Base-by-base conservation (phyloP, 2,797 vertebrate genomes). In the Epinephelus malabaricus region DNA sequence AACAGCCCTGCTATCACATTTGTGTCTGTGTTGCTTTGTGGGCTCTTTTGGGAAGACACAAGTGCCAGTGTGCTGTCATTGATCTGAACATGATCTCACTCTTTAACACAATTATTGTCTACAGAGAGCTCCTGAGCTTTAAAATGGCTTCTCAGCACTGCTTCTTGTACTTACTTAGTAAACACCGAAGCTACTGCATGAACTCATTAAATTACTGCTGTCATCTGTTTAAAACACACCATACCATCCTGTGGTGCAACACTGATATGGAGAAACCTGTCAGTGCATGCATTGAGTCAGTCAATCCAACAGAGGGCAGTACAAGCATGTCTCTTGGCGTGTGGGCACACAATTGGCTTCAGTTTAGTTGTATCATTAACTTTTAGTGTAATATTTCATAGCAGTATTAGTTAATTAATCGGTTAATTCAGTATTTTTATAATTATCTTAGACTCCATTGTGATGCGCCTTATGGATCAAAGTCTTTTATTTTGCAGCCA, bases 251-350 rank as follows among this genome's bases (percentile, higher is more conserved):
- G 64, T 55, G 68, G 68, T 2, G n/a, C 51, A 27, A 34, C 55
- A 2, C 7, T 12, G 65, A 30, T 1, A 14, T 46, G 19, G 60
- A 15, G 23, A 0, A 53, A 25, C 46, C 61, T 0, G 25, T 25
- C 55, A 2, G 1, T 18, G 2, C 59, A 0, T 79, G 93, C 69
- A 68, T 66, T 67, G 53, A 78, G 38, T 6, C 0, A 0, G 0
- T 0, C 0, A 0, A 0, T 14, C 86, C 93, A 88, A 11, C 73
- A 93, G 92, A 84, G 88, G 89, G 90, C 87, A 71, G 83, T 74
- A 3, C 69, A 8, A 30, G 7, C 69, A 49, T 62, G 47, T 17
- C 15, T 1, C 19, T 63, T 9, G 19, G 13, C 10, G 13, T 15
- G 30, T 1, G 19, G 13, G 17, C n/a, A 25, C 12, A 46, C 0